These are phyloP conservation scores for Thereva nobilitata DNA, from an alignment of 2,888 invertebrate genomes.

Conservation along the genomic window DNA sequence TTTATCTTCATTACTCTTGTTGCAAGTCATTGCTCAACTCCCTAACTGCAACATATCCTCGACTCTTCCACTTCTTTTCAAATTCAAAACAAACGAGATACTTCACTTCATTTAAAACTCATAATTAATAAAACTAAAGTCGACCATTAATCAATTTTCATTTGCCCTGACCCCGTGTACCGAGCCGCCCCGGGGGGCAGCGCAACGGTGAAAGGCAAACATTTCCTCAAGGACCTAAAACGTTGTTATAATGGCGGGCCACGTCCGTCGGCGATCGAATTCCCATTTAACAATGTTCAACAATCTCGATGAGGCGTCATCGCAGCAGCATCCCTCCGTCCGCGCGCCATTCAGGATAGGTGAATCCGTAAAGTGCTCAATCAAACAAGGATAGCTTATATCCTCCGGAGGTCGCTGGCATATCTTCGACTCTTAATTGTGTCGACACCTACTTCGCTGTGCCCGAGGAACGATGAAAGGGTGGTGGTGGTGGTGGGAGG, in stretches of 20 bases:
- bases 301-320: constrained; percentile 1
- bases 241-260: not conserved
- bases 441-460: constrained; percentile 24
- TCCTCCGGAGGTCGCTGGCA: constrained; percentile 15
- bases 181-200: not conserved
- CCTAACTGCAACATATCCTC: too few species aligned
- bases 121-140: constrained; percentile 37
- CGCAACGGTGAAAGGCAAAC: constrained; percentile 19
- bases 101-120: constrained; percentile 19
- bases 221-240: constrained; percentile 15
- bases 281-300: constrained; percentile 36
- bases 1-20: too few species aligned
- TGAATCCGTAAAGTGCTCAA: constrained; percentile 33
- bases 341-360: not conserved
- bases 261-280: constrained; percentile 32
- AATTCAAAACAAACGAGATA: not conserved
- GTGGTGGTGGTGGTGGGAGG: too few species aligned
- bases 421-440: constrained; percentile 29
- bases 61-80: too few species aligned
- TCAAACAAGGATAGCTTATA: constrained; percentile 32
- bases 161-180: constrained; percentile 7
- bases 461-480: too few species aligned
- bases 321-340: constrained; percentile 13
- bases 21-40: too few species aligned
- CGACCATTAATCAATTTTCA: constrained; percentile 37